Evolutionary conservation across 2,113 vertebrate genomes (phyloP).

Genomic region (Camelus bactrianus): DNA sequence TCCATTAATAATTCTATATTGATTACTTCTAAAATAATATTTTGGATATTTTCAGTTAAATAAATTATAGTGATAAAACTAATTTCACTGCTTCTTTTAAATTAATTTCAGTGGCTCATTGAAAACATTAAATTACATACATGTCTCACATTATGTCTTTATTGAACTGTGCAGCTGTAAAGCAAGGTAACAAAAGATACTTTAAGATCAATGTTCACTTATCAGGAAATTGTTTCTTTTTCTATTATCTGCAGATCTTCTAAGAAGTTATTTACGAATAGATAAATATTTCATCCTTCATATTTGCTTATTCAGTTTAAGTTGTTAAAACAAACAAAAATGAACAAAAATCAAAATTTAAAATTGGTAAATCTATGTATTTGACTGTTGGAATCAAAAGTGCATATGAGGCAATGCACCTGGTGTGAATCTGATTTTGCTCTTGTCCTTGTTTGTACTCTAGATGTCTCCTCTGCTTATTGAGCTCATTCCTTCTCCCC

Average conservation of each 20-base stretch:
- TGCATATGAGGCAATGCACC: background rate
- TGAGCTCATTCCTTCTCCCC: constrained; percentile 12
- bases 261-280: background rate
- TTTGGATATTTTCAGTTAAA: background rate
- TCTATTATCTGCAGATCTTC: background rate
- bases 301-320: background rate
- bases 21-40: background rate
- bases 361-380: background rate
- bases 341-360: background rate
- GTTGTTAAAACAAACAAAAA: background rate
- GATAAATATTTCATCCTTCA: background rate
- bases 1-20: background rate
- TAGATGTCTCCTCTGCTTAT: background rate
- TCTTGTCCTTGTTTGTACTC: background rate
- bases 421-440: background rate
- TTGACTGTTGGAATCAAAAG: background rate
- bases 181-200: background rate
- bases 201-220: background rate
- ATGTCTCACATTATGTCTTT: background rate
- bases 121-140: background rate
- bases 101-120: background rate
- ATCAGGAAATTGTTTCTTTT: background rate
- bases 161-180: background rate
- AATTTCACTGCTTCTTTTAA: background rate
- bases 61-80: background rate